Base-by-base conservation (phyloP, 2,888 invertebrate genomes). In the Heliconius erato region DNA sequence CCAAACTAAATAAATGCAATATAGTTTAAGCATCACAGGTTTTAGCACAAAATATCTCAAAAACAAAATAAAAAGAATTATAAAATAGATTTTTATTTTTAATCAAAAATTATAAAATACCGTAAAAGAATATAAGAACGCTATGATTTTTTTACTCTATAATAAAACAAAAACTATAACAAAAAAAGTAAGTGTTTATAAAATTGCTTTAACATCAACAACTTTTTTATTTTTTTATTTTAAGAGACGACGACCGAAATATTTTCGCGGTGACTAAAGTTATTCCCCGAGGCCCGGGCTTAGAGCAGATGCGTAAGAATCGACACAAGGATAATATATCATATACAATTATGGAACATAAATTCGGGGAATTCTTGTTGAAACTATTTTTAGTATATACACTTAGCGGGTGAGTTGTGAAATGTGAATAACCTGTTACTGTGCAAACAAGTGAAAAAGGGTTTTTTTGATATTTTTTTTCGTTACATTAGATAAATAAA, bases 361-460 rank as follows among this genome's bases (percentile, higher is more conserved):
- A 49, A 69, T 81, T 81, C 72, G 78, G 81, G 81, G 81, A 81
- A 72, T 81, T 71, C 63, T 40, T 44, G 32, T 49, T 67, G 14
- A 35, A 16, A 35, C 69, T 77, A 81, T 78, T 78, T 81, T 59
- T 80, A 80, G 76, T 68, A 9, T 1, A 12, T 16, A n/a, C 35
- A 49, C 80, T 19, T 74, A 40, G 76, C 35, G 80, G 67, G 80
- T 76, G 80, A 80, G 28, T 44, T 59, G 11, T 40, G 11, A 40
- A 63, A 76, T n/a, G 32, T 63, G 35, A 40, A n/a, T 35, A 63
- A 49, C 44, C 26, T 72, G 5, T 26, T 49, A 72, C 26, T 26
- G 16, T 44, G 72, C 19, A 44, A 44, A 49, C 16, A 7, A 16
- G 44, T 16, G 16, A 16, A 49, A 49, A 26, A n/a, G 14, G 14